A percentile compares a stretch with the other conserved stretches of the same genome.
Conservation (phyloP, 2,113 vertebrate species). For the Calypte anna region DNA sequence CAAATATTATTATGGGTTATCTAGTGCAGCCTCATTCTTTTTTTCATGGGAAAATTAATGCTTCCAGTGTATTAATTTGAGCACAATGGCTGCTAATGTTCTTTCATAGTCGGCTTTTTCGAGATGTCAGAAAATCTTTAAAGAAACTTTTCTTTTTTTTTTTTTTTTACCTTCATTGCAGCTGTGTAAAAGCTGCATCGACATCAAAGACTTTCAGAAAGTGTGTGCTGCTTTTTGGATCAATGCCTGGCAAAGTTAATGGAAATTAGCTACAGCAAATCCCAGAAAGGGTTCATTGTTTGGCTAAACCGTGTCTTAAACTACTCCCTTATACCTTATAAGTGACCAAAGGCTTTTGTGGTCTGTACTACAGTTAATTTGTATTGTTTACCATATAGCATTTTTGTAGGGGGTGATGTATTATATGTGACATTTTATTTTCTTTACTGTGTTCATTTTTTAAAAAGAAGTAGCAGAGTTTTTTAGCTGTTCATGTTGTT, state of each 20-base stretch:
- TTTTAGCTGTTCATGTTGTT: not conserved
- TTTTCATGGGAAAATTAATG: not conserved
- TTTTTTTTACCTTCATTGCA: not conserved
- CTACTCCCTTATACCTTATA: not conserved
- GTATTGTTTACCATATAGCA: not conserved
- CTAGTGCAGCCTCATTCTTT: not conserved
- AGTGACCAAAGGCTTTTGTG: slow-evolving; percentile 1
- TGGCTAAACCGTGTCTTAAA: slow-evolving; percentile 21
- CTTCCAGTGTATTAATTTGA: not conserved
- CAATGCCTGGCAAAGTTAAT: slow-evolving; percentile 12
- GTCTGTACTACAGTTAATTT: not conserved
- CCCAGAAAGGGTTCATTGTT: not conserved
- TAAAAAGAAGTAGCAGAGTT: not conserved
- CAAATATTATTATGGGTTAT: not conserved
- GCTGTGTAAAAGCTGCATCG: not conserved
- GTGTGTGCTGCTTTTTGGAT: slow-evolving; percentile 21
- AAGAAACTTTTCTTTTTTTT: not conserved
- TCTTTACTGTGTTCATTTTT: not conserved
- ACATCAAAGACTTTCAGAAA: slow-evolving; percentile 17
- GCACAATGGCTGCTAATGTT: not conserved
- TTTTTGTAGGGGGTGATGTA: not conserved
- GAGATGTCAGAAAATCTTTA: not conserved
- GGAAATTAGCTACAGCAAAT: slow-evolving; percentile 37
- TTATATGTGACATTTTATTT: not conserved
- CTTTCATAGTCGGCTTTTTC: not conserved